phyloP scores from a whole-genome alignment of 2,113 vertebrate species.

The Psilopsiagon aymara region DNA sequence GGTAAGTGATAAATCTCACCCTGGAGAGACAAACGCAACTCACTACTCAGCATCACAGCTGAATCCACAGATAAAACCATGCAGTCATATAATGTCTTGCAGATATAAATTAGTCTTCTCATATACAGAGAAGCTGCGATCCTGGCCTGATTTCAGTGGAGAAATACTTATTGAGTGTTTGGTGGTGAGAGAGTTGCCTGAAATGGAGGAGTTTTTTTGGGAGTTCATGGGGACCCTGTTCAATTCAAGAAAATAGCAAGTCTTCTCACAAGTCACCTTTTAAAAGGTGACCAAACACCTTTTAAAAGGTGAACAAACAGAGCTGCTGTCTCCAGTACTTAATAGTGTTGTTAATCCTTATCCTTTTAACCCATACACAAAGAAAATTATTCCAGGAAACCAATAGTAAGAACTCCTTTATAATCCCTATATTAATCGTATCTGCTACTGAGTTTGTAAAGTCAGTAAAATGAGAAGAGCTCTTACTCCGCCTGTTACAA shows the following conservation, averaged over 20 bases:
- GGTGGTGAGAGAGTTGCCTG: not conserved
- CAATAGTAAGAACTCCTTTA: not conserved
- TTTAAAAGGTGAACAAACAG: not conserved
- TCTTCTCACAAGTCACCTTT: not conserved
- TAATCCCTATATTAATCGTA: slow-evolving; percentile 14
- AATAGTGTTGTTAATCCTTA: slow-evolving; percentile 16
- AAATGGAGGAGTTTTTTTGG: not conserved
- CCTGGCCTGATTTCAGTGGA: not conserved
- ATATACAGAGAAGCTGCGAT: not conserved
- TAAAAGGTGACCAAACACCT: not conserved
- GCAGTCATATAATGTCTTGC: fast-evolving
- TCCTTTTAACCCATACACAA: not conserved
- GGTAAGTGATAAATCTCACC: not conserved
- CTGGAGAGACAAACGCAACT: not conserved
- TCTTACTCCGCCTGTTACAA: not conserved
- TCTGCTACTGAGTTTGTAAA: not conserved
- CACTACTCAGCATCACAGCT: fast-evolving
- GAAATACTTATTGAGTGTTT: not conserved
- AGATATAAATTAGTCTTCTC: not conserved
- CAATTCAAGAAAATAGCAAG: not conserved
- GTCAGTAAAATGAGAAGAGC: not conserved
- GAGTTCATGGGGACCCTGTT: not conserved
- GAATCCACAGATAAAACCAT: not conserved
- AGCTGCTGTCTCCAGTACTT: not conserved
- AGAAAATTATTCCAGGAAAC: slow-evolving; percentile 34